Base-by-base conservation (phyloP, 2,888 invertebrate species). In the Sycophila texana region DNA sequence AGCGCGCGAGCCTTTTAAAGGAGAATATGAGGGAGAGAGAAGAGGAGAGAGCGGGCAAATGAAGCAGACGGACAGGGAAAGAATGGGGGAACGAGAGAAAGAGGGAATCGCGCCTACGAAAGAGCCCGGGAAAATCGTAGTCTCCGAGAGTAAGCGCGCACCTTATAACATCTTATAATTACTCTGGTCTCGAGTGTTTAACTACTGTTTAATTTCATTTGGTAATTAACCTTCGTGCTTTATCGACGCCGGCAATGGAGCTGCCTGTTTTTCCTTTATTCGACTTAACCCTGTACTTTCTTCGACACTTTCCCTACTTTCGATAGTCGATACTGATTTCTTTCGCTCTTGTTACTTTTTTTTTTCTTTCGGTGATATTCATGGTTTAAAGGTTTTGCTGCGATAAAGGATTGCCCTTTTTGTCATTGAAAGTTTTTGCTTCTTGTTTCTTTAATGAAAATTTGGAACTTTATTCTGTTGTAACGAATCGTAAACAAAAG, bases 131-230 rank as follows among this genome's bases (percentile, higher is more conserved):
- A 80, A 79, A 81, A 77, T 77, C 51, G 66, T 58, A 75, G 53
- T 49, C 39, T 22, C 30, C 13, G 16, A 81, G 47, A 74, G 80
- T 82, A n/a, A 79, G 76, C 73, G 84, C 85, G 83, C 85, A 84
- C 84, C 86, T 87, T 87, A 86, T 88, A 88, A 88, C 87, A 87
- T 89, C 87, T 89, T 88, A 88, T 87, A 88, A 89, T 89, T 89
- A 87, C 88, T 87, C 85, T 83, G 84, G 86, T 84, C 86, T 86
- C 84, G 83, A 83, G 86, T 84, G 85, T 88, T 86, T 87, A 89
- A 89, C 87, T 88, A 86, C 88, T 86, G 86, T 87, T 89, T 88
- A 88, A 89, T 88, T 89, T 88, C 85, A 87, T 88, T 88, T 86
- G 86, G 85, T 86, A 88, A 89, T 89, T 89, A 89, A 88, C 86